Evolutionary conservation across 2,113 vertebrate species (phyloP), one percentile per base, ranked within the genome.

Genomic region (Empidonax alnorum): DNA sequence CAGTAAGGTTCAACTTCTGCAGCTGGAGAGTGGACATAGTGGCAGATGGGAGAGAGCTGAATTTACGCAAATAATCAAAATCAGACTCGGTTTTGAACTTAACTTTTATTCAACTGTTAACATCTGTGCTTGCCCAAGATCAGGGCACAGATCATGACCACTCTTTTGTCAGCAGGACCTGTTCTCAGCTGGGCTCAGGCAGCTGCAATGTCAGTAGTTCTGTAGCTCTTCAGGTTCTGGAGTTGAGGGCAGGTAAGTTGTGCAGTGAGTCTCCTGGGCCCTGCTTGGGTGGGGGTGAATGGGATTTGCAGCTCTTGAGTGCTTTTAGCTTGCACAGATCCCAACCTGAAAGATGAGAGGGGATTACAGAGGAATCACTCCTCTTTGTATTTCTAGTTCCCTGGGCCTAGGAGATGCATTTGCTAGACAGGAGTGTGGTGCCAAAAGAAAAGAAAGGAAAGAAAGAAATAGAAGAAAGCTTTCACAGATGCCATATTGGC

Each of bases 251-350:
- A 98, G 27, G 94, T 97, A 7, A 97, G 72, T 68, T 73, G 74
- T 52, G 96, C 96, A 35, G 83, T 97, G 75, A 98, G 96, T 67
- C 97, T 96, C 52, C 96, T 94, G 76, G 71, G 35, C 35, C 98
- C 98, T 44, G 75, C 69, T 27, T 56, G 85, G 10, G 80, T 98
- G 0, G 98, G 97, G 3, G 96, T 98, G 53, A 98, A 93, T 27
- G 81, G 78, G 53, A 98, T 83, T 69, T 93, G 87, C 58, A 96
- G 94, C 9, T 59, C 4, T 47, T 94, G 66, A 25, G 14, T 94
- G 42, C 90, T 90, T 74, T 94, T 56, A 3, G 97, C 96, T 63
- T 58, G 15, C 68, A 98, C 95, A 7, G 96, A 55, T n/a, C 58
- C 89, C n/a, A 97, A 0, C 66, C 98, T 98, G 96, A 89, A 97